Evolutionary conservation across 2,113 vertebrate species (phyloP).

Genomic region (Tringa solitaria): DNA sequence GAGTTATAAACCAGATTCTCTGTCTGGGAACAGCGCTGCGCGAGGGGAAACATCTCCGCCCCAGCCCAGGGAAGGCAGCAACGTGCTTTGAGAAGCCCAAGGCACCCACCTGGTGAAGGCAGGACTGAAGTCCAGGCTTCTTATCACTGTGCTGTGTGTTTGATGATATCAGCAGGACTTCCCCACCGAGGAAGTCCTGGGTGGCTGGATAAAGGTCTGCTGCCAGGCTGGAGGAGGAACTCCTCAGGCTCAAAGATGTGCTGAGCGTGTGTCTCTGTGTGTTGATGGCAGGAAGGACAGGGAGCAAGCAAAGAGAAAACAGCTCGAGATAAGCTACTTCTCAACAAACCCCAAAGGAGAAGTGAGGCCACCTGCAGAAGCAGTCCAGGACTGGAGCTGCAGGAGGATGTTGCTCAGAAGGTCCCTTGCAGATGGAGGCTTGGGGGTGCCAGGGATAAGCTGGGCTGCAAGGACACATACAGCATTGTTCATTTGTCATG

Average conservation of each 20-base stretch:
- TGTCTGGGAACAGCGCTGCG: accelerated
- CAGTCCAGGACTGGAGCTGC: no score
- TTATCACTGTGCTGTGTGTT: accelerated
- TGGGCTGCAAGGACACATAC: neutral
- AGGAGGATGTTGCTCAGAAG: neutral
- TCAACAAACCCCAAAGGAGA: neutral
- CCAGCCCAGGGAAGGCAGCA: accelerated
- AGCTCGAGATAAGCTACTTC: neutral
- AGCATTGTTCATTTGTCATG: neutral
- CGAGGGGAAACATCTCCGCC: neutral
- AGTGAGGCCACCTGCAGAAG: accelerated
- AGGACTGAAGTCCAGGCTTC: neutral
- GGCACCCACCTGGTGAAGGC: neutral
- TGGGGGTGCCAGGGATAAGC: neutral
- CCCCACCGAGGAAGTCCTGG: accelerated
- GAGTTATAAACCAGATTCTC: neutral
- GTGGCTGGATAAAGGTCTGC: neutral
- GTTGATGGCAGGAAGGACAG: accelerated
- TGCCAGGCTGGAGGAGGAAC: neutral
- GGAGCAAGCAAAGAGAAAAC: neutral
- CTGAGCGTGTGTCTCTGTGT: accelerated
- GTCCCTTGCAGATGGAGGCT: neutral
- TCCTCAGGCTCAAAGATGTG: accelerated
- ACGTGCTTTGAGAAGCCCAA: neutral
- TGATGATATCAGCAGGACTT: accelerated